Conservation (phyloP, 2,888 invertebrate genomes). For the Dysmachus trigonus region DNA sequence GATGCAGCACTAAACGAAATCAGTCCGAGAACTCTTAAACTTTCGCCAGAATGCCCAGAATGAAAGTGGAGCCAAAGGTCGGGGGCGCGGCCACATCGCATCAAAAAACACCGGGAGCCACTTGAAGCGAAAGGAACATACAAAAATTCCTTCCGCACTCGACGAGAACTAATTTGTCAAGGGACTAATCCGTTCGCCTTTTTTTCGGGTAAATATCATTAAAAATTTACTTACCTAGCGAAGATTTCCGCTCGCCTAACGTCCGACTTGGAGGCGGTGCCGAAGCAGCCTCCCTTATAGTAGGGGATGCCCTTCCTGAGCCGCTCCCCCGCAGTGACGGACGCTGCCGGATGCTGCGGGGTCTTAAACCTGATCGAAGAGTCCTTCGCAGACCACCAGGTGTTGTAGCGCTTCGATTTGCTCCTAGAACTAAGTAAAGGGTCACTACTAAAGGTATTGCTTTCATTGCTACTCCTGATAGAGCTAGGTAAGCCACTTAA, state of each 20-base stretch:
- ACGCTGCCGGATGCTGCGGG: not conserved
- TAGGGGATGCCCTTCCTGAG: constrained; percentile 51
- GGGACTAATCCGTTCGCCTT: not conserved
- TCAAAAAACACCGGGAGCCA: not conserved
- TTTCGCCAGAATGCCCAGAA: not conserved
- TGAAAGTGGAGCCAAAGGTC: not conserved
- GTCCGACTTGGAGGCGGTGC: constrained; percentile 51
- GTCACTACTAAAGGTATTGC: constrained; percentile 44
- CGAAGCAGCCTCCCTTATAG: constrained; percentile 56
- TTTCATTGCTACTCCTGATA: constrained; percentile 49
- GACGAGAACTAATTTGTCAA: constrained; percentile 4
- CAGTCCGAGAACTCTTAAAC: not conserved
- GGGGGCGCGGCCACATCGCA: not conserved
- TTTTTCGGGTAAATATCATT: not conserved
- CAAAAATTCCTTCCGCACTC: not conserved
- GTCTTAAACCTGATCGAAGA: not conserved
- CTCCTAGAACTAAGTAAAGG: constrained; percentile 1
- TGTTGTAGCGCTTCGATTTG: constrained; percentile 50
- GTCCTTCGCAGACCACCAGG: constrained; percentile 50
- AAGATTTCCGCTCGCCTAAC: constrained; percentile 54
- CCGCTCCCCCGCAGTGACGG: not conserved
- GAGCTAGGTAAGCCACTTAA: constrained; percentile 56
- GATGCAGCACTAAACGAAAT: not conserved
- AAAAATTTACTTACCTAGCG: constrained; percentile 53
- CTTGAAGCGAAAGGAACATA: not conserved